A percentile compares a stretch with the other conserved stretches of the same genome.
These are phyloP conservation scores for Caprella mutica DNA, from an alignment of 2,888 invertebrate genomes.

Conservation along the genomic window DNA sequence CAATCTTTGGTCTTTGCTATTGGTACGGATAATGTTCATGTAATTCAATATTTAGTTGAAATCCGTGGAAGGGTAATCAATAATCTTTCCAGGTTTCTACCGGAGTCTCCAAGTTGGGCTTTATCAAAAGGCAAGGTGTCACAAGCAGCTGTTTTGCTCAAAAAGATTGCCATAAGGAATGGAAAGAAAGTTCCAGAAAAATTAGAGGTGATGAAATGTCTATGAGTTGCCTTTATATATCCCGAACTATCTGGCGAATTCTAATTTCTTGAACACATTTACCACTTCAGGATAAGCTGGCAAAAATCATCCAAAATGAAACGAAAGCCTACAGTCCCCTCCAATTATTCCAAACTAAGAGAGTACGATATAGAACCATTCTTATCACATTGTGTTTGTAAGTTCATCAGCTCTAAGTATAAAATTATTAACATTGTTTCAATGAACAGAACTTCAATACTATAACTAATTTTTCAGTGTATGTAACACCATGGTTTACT, in stretches of 20 bases:
- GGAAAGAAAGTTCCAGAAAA: conserved; percentile 10
- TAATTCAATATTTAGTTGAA: too few species aligned
- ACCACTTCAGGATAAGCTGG: too few species aligned
- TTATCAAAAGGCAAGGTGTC: conserved; percentile 17
- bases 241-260: too few species aligned
- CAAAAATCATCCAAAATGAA: too few species aligned
- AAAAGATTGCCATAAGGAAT: conserved; percentile 22
- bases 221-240: too few species aligned
- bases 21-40: too few species aligned
- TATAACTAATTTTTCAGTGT: conserved; percentile 36
- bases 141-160: conserved; percentile 14
- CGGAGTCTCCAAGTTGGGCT: conserved; percentile 33
- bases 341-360: conserved; percentile 17
- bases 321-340: conserved; percentile 15
- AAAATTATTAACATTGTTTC: too few species aligned
- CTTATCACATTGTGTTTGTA: conserved; percentile 24
- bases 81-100: conserved; percentile 28
- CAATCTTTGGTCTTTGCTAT: conserved; percentile 31
- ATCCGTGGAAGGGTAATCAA: too few species aligned
- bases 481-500: conserved; percentile 38
- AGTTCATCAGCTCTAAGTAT: too few species aligned
- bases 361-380: conserved; percentile 11
- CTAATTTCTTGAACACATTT: too few species aligned
- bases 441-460: too few species aligned
- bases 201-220: conserved; percentile 13